Percentiles rank a stretch among this genome's conserved stretches.
These are phyloP conservation scores for Phocoena sinus DNA, from an alignment of 2,113 vertebrate genomes.

Conservation along the genomic window DNA sequence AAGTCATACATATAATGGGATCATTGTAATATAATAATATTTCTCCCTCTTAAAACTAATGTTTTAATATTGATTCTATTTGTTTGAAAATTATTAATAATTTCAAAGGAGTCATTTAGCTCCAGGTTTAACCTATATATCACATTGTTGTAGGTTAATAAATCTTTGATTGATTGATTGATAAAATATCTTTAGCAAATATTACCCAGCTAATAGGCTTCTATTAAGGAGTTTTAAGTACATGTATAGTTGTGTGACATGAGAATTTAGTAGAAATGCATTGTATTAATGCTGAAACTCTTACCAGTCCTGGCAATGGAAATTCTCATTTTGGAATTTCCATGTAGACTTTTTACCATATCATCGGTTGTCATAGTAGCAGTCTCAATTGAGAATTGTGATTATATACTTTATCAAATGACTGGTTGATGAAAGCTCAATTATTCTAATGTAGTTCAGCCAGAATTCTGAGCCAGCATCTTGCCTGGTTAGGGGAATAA, in stretches of 20 bases:
- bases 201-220: neutral
- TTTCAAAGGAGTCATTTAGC: neutral
- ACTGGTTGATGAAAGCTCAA: conserved; percentile 39
- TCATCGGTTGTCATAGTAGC: conserved; percentile 41
- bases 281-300: neutral
- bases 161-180: neutral
- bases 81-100: conserved; percentile 13
- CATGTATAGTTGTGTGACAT: neutral
- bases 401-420: conserved; percentile 53
- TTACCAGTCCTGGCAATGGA: neutral
- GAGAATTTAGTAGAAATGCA: neutral
- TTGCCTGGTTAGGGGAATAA: conserved; percentile 23
- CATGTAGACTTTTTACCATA: conserved; percentile 5
- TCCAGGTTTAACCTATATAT: neutral
- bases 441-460: conserved; percentile 52
- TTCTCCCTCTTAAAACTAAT: neutral
- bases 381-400: conserved; percentile 49
- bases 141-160: neutral
- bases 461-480: conserved; percentile 10
- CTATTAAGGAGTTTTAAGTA: neutral
- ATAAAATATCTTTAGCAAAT: neutral
- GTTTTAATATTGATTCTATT: conserved; percentile 24
- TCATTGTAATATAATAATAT: neutral
- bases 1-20: neutral
- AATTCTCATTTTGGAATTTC: conserved; percentile 47